phyloP scores from a whole-genome alignment of 2,113 vertebrate genomes.

The Pagrus major region DNA sequence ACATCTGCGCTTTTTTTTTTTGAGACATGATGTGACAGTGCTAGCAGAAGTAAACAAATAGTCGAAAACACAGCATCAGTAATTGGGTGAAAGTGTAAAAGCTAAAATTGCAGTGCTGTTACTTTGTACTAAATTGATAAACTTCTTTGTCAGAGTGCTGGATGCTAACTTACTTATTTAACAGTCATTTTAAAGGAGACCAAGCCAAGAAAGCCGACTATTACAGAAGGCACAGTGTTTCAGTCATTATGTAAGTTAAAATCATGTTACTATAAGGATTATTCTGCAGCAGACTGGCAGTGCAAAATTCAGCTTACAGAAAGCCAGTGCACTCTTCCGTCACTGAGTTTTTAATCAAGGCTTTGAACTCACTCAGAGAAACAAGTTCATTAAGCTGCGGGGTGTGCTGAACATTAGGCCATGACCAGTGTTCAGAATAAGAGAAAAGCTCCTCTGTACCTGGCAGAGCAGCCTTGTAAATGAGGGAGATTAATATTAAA shows the following conservation, averaged over 20 bases:
- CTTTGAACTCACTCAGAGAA: background rate
- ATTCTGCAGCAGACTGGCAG: background rate
- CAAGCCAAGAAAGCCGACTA: background rate
- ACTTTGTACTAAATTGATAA: background rate
- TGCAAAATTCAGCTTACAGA: background rate
- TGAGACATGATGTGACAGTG: background rate
- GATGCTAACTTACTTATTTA: background rate
- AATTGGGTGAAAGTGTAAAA: background rate
- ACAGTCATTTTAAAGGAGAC: background rate
- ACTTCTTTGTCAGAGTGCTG: background rate
- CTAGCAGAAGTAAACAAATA: background rate
- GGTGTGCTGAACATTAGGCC: background rate
- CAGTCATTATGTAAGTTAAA: background rate
- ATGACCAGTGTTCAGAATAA: background rate
- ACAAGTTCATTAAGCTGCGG: constrained; percentile 24
- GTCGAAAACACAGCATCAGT: background rate
- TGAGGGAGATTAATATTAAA: background rate
- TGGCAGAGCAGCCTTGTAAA: background rate
- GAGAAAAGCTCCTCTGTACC: background rate
- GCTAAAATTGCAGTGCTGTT: background rate
- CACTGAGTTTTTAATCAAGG: constrained; percentile 25
- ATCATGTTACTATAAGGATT: background rate
- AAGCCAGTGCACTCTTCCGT: background rate
- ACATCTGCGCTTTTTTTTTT: constrained; percentile 12
- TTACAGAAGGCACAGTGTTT: background rate